Evolutionary conservation across 2,797 vertebrate genomes (phyloP), one percentile per base, ranked within the genome.

Genomic region (Enteromius radiatus): DNA sequence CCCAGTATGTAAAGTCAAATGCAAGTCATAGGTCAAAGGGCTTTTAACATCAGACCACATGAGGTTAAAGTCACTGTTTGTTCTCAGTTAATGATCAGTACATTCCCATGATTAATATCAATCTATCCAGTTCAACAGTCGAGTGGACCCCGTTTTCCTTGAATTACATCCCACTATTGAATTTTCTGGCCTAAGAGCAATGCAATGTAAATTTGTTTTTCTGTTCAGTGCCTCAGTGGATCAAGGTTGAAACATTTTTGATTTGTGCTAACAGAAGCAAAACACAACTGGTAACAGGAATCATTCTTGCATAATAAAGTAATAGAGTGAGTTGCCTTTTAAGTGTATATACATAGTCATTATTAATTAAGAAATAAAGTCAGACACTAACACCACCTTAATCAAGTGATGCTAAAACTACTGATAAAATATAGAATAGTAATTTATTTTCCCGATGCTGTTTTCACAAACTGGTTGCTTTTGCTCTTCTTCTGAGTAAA

Each of bases 51-150:
- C 92, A 87, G 84, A 84, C 75, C 87, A 87, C 47, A 86, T 86
- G 90, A 93, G 86, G 69, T 87, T 92, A 92, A 93, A 94, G 93
- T 94, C 89, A 86, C 90, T 94, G 89, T 95, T 95, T 95, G 91
- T 90, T 85, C 84, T 88, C 59, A 43, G 91, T 94, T 93, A 95
- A 95, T 95, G 69, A 94, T 94, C 88, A 68, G 87, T 86, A 80
- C 54, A 63, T 28, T 85, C 85, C 84, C 76, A 84, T 68, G 84
- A 87, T 90, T 92, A 80, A 88, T 36, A 82, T 82, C 83, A 88
- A 88, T 79, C 59, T 49, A 65, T 81, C 87, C 73, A 63, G 64
- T 59, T 71, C 21, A 43, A n/a, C 17, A 75, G 23, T 43, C 59
- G 43, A 36, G 11, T 43, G 75, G 6, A 38, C 41, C 54, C 26